These are phyloP conservation scores for human DNA, from an alignment of 2,113 vertebrate genomes.

Conservation along the genomic window DNA sequence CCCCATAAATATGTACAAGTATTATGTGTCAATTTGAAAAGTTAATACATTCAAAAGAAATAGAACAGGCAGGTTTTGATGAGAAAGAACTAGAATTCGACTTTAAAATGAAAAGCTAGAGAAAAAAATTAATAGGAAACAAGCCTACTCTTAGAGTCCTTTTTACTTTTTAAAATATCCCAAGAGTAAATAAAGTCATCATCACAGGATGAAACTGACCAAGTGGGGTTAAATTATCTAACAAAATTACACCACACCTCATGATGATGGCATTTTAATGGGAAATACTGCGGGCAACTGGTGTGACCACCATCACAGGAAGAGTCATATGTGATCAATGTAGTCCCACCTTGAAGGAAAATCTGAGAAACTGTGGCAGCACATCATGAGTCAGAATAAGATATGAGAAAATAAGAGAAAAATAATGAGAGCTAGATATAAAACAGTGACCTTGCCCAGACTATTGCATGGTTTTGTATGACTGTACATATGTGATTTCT, in stretches of 20 bases:
- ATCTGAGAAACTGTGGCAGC: background rate
- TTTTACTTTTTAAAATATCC: background rate
- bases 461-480: background rate
- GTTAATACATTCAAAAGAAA: background rate
- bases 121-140: background rate
- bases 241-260: background rate
- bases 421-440: background rate
- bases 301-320: background rate
- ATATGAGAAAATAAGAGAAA: background rate
- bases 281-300: background rate
- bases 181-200: background rate
- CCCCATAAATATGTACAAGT: background rate
- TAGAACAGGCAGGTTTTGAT: background rate
- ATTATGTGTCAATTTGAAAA: background rate
- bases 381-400: background rate
- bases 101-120: background rate
- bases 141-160: background rate
- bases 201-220: background rate
- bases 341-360: background rate
- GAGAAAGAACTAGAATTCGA: background rate
- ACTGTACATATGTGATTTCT: background rate
- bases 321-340: background rate
- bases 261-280: background rate
- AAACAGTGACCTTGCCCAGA: background rate
- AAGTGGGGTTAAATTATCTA: background rate